Conservation (phyloP, 2,888 invertebrate genomes). For the Galerucella calmariensis region DNA sequence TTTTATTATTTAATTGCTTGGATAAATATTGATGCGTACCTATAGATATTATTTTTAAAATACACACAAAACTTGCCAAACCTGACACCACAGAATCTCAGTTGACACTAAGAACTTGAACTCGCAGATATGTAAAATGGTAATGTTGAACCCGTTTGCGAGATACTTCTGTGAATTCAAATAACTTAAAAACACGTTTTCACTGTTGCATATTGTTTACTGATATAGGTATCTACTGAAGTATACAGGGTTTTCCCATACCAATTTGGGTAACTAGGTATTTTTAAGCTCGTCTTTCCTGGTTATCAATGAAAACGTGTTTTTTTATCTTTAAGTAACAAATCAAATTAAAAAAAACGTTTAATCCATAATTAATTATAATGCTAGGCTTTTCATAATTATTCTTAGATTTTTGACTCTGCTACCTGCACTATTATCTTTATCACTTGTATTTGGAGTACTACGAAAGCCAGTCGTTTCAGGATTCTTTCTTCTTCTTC, state of each 20-base stretch:
- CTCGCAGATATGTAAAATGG: neutral
- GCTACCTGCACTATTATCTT: neutral
- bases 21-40: neutral
- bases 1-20: too few relatives aligned
- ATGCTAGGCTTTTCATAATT: too few relatives aligned
- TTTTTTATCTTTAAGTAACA: neutral
- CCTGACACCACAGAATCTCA: neutral
- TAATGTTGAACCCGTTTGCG: conserved; percentile 7
- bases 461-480: too few relatives aligned
- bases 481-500: too few relatives aligned
- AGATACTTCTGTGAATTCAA: neutral
- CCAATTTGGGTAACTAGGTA: neutral
- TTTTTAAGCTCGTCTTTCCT: neutral
- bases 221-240: neutral
- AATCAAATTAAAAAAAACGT: too few relatives aligned
- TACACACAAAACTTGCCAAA: neutral
- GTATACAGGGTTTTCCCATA: conserved; percentile 6
- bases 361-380: too few relatives aligned
- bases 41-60: neutral
- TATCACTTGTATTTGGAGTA: too few relatives aligned
- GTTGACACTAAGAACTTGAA: neutral
- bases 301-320: neutral
- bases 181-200: conserved; percentile 32
- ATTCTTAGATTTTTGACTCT: too few relatives aligned
- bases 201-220: neutral